These are phyloP conservation scores for Chelonus formosanus DNA, from an alignment of 2,888 invertebrate genomes.

Conservation along the genomic window DNA sequence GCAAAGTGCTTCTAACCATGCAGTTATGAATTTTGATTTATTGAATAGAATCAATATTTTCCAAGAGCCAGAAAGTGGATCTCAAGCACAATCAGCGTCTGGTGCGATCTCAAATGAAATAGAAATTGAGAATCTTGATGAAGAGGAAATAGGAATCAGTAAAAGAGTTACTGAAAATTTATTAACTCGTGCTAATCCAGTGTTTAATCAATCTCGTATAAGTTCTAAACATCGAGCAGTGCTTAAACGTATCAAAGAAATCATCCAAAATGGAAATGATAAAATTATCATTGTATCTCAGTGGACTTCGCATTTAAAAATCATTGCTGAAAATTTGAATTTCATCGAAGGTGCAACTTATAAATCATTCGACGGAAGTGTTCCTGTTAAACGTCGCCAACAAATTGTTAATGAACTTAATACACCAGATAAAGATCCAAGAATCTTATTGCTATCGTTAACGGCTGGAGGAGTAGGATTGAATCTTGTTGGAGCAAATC, in stretches of 20 bases:
- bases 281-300: constrained; percentile 81
- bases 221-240: constrained; percentile 76
- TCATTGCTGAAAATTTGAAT: constrained; percentile 75
- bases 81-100: no score
- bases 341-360: constrained; percentile 69
- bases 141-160: constrained; percentile 65
- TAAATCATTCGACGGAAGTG: constrained; percentile 72
- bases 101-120: no score
- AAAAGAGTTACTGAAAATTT: constrained; percentile 72
- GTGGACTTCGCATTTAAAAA: constrained; percentile 49
- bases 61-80: no score
- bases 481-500: constrained; percentile 91
- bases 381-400: constrained; percentile 77
- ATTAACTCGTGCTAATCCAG: constrained; percentile 75
- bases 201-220: constrained; percentile 70
- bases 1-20: no score
- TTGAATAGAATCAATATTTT: no score
- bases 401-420: constrained; percentile 54
- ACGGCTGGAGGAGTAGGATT: constrained; percentile 95
- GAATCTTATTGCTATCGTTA: constrained; percentile 84
- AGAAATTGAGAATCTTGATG: background rate
- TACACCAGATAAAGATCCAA: constrained; percentile 42
- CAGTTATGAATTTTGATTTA: no score
- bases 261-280: constrained; percentile 70
- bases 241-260: constrained; percentile 68